Evolutionary conservation across 2,797 vertebrate genomes (phyloP), one percentile per base, ranked within the genome.

Genomic region (Coccyzus lansbergi): DNA sequence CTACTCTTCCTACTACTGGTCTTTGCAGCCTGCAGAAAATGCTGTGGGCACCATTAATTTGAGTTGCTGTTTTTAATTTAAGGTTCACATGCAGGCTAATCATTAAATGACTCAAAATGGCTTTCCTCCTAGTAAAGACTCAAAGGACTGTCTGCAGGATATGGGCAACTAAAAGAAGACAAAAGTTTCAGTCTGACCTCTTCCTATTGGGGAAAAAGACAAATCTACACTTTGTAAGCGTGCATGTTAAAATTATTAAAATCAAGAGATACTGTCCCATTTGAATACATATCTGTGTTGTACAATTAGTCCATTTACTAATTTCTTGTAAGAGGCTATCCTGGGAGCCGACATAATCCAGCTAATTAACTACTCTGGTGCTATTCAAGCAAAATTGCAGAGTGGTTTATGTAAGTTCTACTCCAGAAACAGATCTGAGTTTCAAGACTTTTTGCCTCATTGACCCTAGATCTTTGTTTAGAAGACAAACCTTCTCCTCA

Each of bases 21-120:
- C 79, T 83, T 63, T 72, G 59, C 91, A 93, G 93, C 62, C 82
- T 83, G 82, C 82, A 76, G 74, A 75, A 91, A 88, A 62, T 26
- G 34, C 76, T 69, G 48, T 68, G 69, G 76, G 44, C 84, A 94
- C 82, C 84, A 56, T 75, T 93, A 93, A 94, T 62, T 91, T 88
- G 52, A 72, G 80, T 70, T 91, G 74, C 88, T 94, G 84, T n/a
- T 91, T 93, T 92, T 77, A 94, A 96, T 92, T 95, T 96, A 64
- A 93, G 90, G 88, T 91, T 94, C 80, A 91, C 77, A 83, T 64
- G 75, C 64, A 81, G 80, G 34, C 84, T 91, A 93, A 94, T 92
- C 68, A 78, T 94, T 90, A 86, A 86, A 75, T 88, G 60, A 42
- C 48, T 87, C 46, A 52, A 56, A 87, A 91, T 55, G 59, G 58